Percentiles rank a stretch among this genome's conserved stretches.
Conservation (phyloP, 2,113 vertebrate genomes). For the Podiceps cristatus region DNA sequence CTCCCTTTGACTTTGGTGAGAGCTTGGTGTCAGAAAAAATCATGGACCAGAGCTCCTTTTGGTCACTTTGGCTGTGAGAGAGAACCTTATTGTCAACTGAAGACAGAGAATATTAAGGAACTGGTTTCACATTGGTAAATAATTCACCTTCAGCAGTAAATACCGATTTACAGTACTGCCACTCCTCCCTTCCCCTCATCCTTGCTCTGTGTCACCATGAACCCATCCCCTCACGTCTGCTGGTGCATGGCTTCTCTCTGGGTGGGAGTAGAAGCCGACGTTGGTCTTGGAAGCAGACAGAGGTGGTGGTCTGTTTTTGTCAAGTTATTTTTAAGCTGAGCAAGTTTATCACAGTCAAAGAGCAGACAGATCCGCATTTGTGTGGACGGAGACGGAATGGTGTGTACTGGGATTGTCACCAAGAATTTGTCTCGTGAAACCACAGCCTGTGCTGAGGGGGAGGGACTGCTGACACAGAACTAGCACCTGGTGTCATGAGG, state of each 20-base stretch:
- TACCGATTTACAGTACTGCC: background rate
- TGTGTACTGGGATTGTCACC: background rate
- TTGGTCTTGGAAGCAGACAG: background rate
- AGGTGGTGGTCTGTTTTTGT: background rate
- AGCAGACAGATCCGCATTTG: background rate
- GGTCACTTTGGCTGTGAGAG: background rate
- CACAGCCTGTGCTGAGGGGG: background rate
- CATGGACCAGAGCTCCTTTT: background rate
- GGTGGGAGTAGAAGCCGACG: background rate
- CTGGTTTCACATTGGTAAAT: background rate
- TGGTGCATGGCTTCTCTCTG: background rate
- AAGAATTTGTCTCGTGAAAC: background rate
- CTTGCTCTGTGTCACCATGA: background rate
- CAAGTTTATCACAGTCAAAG: background rate
- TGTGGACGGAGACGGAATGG: background rate
- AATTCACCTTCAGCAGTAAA: background rate
- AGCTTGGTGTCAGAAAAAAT: background rate
- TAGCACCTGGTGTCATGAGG: slow-evolving; percentile 8
- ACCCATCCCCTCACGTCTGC: background rate
- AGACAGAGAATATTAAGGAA: background rate
- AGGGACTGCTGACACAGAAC: slow-evolving; percentile 13
- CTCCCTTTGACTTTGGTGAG: background rate
- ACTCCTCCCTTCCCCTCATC: background rate
- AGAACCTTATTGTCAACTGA: background rate
- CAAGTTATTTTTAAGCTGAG: background rate